Base-by-base conservation (phyloP, 1,140 invertebrate species). In the Olivierus martensii region DNA sequence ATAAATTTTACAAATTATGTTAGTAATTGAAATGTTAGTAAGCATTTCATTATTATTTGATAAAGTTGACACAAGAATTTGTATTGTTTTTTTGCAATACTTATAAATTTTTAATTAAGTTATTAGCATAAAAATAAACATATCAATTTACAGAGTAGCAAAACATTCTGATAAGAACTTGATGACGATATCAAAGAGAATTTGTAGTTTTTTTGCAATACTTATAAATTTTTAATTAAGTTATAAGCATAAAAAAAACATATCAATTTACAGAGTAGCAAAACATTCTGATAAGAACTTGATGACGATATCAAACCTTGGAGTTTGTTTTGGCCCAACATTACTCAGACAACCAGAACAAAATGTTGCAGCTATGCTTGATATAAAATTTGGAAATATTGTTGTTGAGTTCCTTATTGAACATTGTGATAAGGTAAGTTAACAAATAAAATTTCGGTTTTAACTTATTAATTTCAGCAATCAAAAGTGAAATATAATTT, bases 311-410 rank as follows among this genome's bases (percentile, higher is more conserved):
- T 88, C 87, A 51, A 98, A 98, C 74, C 71, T 98, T 51, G 90
- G 89, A 2, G 93, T 98, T n/a, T 97, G 94, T 69, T 97, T 97
- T 72, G 93, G 93, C 19, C 94, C 94, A n/a, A 96, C 92, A 34
- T 73, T 98, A 58, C 74, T 98, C 63, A 75, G 91, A 50, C 86
- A 92, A 6, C 84, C 90, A 73, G 88, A 94, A 67, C 93, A 97
- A 74, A 92, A 91, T 3, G 86, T 98, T 46, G 91, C 92, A 36
- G 89, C 92, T 60, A 96, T 98, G 63, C 84, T 97, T 77, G 91
- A 98, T 67, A 90, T 97, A 51, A 98, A 98, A 72, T 98, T 97
- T 76, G 92, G 89, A 68, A 97, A 97, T 73, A 86, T 96, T 60
- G 87, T 97, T 45, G 89, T 97, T 28, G 93, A 97, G 73, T 89